Base-by-base conservation (phyloP, 1,140 invertebrate genomes). In the Penaeus vannamei region DNA sequence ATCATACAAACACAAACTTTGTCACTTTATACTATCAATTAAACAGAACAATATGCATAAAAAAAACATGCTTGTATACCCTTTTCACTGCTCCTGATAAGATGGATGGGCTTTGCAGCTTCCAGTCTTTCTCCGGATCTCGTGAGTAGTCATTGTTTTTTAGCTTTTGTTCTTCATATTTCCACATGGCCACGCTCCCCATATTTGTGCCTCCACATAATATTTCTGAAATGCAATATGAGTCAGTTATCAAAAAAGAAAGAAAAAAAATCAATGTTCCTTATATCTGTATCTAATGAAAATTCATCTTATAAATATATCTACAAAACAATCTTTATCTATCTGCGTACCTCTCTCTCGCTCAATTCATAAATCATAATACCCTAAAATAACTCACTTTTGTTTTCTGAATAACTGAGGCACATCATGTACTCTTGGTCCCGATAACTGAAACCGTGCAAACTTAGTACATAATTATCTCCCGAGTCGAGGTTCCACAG, bases 401-500 rank as follows among this genome's bases (percentile, higher is more conserved):
- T 94, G 59, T 93, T 93, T 19, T 92, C 84, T 90, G 95, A 96
- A 92, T 95, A 97, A 66, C 95, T 94, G 26, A 97, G 93, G 91
- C 95, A 96, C 23, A 95, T 96, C 91, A 97, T 96, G 79, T 95
- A 94, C 92, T 97, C 96, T 88, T 91, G 85, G 53, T 89, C 87
- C 94, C 91, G 88, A 72, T 85, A 83, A 87, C 86, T 91, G 91
- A 86, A 42, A 69, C 93, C 93, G 92, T 95, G 92, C 91, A 95
- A 91, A 90, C 94, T 95, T 20, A 99, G 93, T 0, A 98, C 95
- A 93, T 97, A 98, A 93, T 98, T 99, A 92, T 99, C 98, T 82
- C 98, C 97, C 77, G 95, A 96, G 61, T 98, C 96, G 91, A 99
- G 95, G 93, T 99, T 97, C 98, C 98, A 99, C 91, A 99, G 95